Percentiles rank a stretch among this genome's conserved stretches.
Conservation (phyloP, 2,797 vertebrate genomes). For the Lerista edwardsae region DNA sequence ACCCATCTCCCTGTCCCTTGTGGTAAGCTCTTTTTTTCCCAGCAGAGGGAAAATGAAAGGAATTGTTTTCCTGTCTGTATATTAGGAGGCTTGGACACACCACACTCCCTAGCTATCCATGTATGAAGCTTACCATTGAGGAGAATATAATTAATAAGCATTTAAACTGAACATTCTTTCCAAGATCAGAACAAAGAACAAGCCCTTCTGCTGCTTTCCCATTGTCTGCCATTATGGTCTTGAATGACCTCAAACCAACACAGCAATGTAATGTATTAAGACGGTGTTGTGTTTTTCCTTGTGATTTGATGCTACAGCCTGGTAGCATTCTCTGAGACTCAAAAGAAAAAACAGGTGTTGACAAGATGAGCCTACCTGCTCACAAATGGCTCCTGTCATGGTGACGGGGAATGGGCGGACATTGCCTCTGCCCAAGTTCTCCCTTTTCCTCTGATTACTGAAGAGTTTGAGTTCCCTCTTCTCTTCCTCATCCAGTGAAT, state of each 20-base stretch:
- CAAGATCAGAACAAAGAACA: slow-evolving; percentile 12
- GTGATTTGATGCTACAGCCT: background rate
- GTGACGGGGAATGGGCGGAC: slow-evolving; percentile 95
- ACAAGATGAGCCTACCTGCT: slow-evolving; percentile 83
- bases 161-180: background rate
- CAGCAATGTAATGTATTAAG: background rate
- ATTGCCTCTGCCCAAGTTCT: slow-evolving; percentile 94
- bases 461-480: slow-evolving; percentile 97
- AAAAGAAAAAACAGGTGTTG: background rate
- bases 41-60: background rate
- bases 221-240: background rate
- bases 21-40: background rate
- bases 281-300: background rate
- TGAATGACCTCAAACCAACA: background rate
- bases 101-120: background rate
- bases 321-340: background rate
- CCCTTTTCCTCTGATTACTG: slow-evolving; percentile 95
- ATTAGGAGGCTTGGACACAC: background rate
- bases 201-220: background rate
- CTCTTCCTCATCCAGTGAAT: slow-evolving; percentile 95
- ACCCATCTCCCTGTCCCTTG: too few relatives aligned
- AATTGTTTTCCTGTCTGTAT: slow-evolving; percentile 18
- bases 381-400: slow-evolving; percentile 95
- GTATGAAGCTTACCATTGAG: background rate
- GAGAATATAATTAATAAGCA: background rate